Evolutionary conservation across 2,888 invertebrate genomes (phyloP), one percentile per base, ranked within the genome.

Genomic region (Clunio marinus): DNA sequence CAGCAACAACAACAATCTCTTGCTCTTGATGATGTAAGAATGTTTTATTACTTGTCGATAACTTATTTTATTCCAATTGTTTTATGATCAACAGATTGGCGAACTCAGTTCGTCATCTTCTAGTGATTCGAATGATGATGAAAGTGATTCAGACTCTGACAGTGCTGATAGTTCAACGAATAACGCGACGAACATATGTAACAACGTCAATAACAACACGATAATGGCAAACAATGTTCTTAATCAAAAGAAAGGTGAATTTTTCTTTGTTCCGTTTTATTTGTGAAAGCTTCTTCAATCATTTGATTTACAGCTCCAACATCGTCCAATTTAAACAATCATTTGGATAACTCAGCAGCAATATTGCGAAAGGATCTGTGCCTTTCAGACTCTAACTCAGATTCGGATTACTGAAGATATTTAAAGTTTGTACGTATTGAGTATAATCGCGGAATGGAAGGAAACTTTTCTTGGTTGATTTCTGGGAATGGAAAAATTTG

Each of bases 371-470:
- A 91, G 75, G 93, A 93, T 80, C 83, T 93, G 74, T 89, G 91
- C 81, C 83, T 93, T 74, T 93, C 92, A 63, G 91, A 91, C 81
- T 89, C 91, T 41, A 91, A 89, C 75, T 89, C 90, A 74, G 91
- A 91, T 78, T 86, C 84, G 70, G 86, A 87, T 81, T 86, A 83
- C 59, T 55, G 63, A 62, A n/a, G n/a, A n/a, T n/a, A n/a, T n/a
- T n/a, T n/a, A n/a, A 41, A 41, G 15, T 41, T 41, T 41, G 41
- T 41, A 15, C 2, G 41, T 41, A n/a, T n/a, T n/a, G n/a, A n/a
- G n/a, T n/a, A n/a, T n/a, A n/a, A n/a, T n/a, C n/a, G n/a, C n/a
- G n/a, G n/a, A n/a, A n/a, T n/a, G n/a, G n/a, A n/a, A n/a, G n/a
- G n/a, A n/a, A n/a, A n/a, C n/a, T n/a, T n/a, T n/a, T n/a, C n/a